Conservation (phyloP, 30 jellyfish, hydroid and myxozoan species). For the Turritopsis rubra region DNA sequence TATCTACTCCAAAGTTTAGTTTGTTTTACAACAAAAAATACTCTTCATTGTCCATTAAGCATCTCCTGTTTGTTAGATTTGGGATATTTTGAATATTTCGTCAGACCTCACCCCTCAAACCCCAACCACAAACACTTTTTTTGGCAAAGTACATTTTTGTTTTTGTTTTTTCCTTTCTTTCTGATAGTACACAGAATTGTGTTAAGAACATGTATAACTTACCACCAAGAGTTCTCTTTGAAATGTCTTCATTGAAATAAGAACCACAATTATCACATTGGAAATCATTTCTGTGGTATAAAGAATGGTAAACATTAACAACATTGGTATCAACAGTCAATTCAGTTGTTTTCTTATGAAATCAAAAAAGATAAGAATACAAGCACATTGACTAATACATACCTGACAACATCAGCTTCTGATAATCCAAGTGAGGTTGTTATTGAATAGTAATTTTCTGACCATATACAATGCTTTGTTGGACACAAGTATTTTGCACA, state of each 20-base stretch:
- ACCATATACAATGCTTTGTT: neutral
- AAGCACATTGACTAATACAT: neutral
- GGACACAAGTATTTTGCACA: neutral
- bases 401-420: conserved; percentile 3
- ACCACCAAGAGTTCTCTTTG: conserved; percentile 7
- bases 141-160: too few relatives aligned
- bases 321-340: neutral
- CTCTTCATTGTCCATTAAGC: too few relatives aligned
- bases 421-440: neutral
- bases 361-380: neutral
- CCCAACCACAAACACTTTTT: too few relatives aligned
- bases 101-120: too few relatives aligned
- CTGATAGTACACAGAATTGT: too few relatives aligned
- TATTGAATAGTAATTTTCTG: neutral
- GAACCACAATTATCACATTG: conserved; percentile 12
- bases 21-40: too few relatives aligned
- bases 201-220: too few relatives aligned
- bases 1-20: too few relatives aligned
- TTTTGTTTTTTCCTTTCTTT: too few relatives aligned
- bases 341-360: neutral
- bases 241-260: neutral
- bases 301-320: neutral
- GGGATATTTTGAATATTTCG: too few relatives aligned
- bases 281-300: neutral
- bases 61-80: too few relatives aligned